These are phyloP conservation scores for Drosophila sechellia DNA, from an alignment of 1,140 invertebrate genomes.

Conservation along the genomic window DNA sequence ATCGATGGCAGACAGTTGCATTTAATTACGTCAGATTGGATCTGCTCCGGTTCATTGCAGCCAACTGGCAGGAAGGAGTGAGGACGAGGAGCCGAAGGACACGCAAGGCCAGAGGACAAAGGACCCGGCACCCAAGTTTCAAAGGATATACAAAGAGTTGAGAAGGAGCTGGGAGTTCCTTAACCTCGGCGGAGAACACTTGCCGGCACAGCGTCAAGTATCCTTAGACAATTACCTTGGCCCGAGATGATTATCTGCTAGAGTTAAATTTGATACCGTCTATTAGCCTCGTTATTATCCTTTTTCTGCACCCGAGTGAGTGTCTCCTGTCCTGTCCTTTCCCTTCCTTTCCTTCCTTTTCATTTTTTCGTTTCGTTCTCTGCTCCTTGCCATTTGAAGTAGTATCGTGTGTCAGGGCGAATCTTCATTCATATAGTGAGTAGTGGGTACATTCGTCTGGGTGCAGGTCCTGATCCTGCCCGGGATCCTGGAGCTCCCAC, in stretches of 20 bases:
- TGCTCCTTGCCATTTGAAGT: slow-evolving; percentile 66
- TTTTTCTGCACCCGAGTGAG: slow-evolving; percentile 34
- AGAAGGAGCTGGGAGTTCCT: slow-evolving; percentile 40
- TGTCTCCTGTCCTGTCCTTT: neutral
- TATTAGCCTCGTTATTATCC: slow-evolving; percentile 84
- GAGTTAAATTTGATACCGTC: slow-evolving; percentile 84
- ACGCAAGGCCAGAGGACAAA: slow-evolving; percentile 42
- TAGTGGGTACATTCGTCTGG: neutral
- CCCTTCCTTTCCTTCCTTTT: neutral
- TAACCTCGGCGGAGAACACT: slow-evolving; percentile 63
- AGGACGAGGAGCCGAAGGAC: slow-evolving; percentile 20
- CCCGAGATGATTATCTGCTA: slow-evolving; percentile 81
- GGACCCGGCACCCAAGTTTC: neutral
- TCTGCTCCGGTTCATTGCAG: slow-evolving; percentile 57
- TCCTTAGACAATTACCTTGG: slow-evolving; percentile 69
- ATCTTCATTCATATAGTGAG: slow-evolving; percentile 41
- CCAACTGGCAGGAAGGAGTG: slow-evolving; percentile 49
- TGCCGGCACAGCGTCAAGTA: slow-evolving; percentile 72
- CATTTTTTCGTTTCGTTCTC: slow-evolving; percentile 6
- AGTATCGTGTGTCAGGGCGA: slow-evolving; percentile 73
- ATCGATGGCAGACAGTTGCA: slow-evolving; percentile 64
- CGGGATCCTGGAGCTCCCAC: slow-evolving; percentile 51
- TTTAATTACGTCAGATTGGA: slow-evolving; percentile 68
- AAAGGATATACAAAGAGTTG: slow-evolving; percentile 44
- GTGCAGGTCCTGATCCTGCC: slow-evolving; percentile 32